phyloP scores from a whole-genome alignment of 2,888 invertebrate species.

The Philonicus albiceps region DNA sequence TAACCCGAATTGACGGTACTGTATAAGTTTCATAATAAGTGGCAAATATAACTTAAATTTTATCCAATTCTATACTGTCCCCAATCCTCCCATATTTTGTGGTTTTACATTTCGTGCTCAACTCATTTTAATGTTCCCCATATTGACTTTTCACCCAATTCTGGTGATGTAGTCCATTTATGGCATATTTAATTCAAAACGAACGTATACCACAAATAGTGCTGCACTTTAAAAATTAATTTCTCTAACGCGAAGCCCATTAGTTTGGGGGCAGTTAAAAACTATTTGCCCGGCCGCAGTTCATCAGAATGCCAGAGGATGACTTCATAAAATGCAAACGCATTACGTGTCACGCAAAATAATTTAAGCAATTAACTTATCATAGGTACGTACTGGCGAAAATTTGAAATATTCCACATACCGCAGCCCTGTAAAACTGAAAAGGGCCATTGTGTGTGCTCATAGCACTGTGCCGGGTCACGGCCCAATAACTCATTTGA shows the following conservation, averaged over 20 bases:
- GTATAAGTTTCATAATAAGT: too few relatives aligned
- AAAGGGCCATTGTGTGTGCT: neutral
- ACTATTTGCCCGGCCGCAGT: neutral
- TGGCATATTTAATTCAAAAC: neutral
- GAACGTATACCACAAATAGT: neutral
- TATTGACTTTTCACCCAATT: neutral
- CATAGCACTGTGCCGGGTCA: neutral
- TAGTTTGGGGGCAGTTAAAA: neutral
- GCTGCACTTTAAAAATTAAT: neutral
- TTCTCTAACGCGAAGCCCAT: neutral
- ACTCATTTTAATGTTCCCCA: neutral
- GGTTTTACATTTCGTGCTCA: neutral
- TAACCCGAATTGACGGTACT: too few relatives aligned
- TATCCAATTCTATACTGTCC: neutral
- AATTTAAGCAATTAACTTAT: slow-evolving; percentile 33
- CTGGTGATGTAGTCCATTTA: neutral
- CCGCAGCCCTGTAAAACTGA: neutral
- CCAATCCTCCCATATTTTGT: neutral
- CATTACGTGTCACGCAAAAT: neutral
- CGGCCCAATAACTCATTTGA: slow-evolving; percentile 17
- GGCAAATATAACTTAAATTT: neutral
- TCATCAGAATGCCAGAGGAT: neutral
- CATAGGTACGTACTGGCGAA: neutral
- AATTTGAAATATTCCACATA: slow-evolving; percentile 13
- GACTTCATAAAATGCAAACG: neutral